Percentiles rank a stretch among this genome's conserved stretches.
Conservation (phyloP, 2,113 vertebrate genomes). For the Mirounga angustirostris region DNA sequence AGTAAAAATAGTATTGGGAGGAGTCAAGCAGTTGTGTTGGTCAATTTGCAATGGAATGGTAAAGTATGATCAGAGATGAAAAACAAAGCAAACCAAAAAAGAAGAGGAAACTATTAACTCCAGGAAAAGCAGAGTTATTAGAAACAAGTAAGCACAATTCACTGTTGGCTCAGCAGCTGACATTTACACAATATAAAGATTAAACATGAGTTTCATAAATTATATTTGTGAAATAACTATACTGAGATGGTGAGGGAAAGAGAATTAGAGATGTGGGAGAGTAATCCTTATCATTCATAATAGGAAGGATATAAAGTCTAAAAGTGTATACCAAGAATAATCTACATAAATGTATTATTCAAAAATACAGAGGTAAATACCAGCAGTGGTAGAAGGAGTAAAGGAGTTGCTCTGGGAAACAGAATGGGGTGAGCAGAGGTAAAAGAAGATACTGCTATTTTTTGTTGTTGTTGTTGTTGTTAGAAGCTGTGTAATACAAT, state of each 20-base stretch:
- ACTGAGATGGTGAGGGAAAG: neutral
- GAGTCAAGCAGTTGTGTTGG: no score
- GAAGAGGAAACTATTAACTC: neutral
- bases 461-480: neutral
- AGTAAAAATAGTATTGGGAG: neutral
- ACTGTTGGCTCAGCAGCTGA: neutral
- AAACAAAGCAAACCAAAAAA: constrained; percentile 5
- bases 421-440: neutral
- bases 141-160: neutral
- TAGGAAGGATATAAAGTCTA: rapidly evolving
- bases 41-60: neutral
- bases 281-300: neutral
- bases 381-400: neutral
- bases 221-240: neutral
- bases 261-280: no score
- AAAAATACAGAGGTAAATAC: neutral
- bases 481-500: neutral
- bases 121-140: neutral
- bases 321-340: neutral
- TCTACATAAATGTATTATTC: rapidly evolving
- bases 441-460: neutral
- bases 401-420: neutral
- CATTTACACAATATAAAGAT: neutral
- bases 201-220: neutral
- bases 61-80: neutral